Evolutionary conservation across 1,140 invertebrate genomes (phyloP), one percentile per base, ranked within the genome.

Genomic region (Aphaenogaster rudis): DNA sequence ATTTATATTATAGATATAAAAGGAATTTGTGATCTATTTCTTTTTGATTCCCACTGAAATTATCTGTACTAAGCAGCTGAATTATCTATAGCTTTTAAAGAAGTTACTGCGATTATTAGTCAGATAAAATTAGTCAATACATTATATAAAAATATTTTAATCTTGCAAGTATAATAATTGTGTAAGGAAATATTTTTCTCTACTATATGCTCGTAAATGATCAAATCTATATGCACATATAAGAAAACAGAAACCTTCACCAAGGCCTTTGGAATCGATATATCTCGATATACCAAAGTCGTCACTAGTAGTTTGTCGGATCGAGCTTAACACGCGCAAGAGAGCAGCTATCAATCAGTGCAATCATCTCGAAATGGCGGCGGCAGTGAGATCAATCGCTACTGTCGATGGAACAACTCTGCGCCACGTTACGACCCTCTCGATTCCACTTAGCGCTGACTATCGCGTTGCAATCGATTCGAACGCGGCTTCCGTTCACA

Each of bases 351-450:
- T 90, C 88, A 87, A 89, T 90, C 88, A 90, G 66, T 15, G 42
- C 67, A 69, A 86, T 88, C 88, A 90, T 90, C 66, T 50, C 77
- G 89, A 91, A 90, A 86, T 86, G 86, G 76, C 81, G 81, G 69
- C 72, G 59, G 76, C 66, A 50, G 67, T 28, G 63, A 86, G 88
- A 88, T 90, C 88, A 86, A 88, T 86, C 59, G 86, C 33, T 61
- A 57, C 74, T 78, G 66, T 64, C 71, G n/a, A 36, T 63, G 11
- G 50, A 61, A 77, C 74, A 72, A 87, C 80, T 67, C 72, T 28
- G 76, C 57, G 66, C 80, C 54, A 86, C 74, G 86, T 86, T 90
- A 80, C 74, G 61, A 45, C 61, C 57, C 69, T 79, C 90, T 90
- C 89, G 33, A 90, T 90, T 88, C 76, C 86, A 91, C 86, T 90